Evolutionary conservation across 2,888 invertebrate genomes (phyloP), one percentile per base, ranked within the genome.

Genomic region (Ophion costatus): DNA sequence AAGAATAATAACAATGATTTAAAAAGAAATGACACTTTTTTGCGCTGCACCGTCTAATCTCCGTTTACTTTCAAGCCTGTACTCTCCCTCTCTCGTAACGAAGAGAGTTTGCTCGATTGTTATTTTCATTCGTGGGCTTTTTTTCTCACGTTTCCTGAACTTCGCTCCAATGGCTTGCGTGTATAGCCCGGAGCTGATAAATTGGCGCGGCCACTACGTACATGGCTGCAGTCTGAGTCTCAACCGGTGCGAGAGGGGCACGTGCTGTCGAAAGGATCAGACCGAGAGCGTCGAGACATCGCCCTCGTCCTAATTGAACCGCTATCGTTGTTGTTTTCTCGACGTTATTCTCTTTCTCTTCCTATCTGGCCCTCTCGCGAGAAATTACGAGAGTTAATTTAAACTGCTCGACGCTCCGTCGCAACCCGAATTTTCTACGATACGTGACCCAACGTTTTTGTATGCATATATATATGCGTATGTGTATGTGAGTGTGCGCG

Each of bases 321-420:
- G 42, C 76, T 75, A 73, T 77, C 71, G 86, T 66, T 70, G 81
- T 73, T 86, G 81, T 73, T 86, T 73, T 71, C 75, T 63, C 38
- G 29, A 57, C 69, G 33, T 67, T 79, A 6, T 24, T 74, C 63
- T 66, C 82, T 69, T 61, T 66, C 67, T 51, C 17, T 29, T 56
- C 22, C 29, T 76, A 14, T 22, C 59, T 82, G 59, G 29, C 70
- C 79, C 73, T 76, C 56, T 73, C 63, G 22, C 75, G 51, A 82
- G 73, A 82, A 88, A 87, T 87, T 87, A 88, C 84, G 83, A 74
- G 63, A 83, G 84, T 88, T 86, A 86, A 88, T 88, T 77, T 86
- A 87, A 88, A 85, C 80, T 82, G 75, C 82, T 77, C 63, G 67
- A 51, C 66, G 67, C 29, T 81, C 61, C 33, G 74, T 70, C 82